Percentiles rank a stretch among this genome's conserved stretches.
phyloP scores from a whole-genome alignment of 2,797 vertebrate genomes.

The Uromys caudimaculatus region DNA sequence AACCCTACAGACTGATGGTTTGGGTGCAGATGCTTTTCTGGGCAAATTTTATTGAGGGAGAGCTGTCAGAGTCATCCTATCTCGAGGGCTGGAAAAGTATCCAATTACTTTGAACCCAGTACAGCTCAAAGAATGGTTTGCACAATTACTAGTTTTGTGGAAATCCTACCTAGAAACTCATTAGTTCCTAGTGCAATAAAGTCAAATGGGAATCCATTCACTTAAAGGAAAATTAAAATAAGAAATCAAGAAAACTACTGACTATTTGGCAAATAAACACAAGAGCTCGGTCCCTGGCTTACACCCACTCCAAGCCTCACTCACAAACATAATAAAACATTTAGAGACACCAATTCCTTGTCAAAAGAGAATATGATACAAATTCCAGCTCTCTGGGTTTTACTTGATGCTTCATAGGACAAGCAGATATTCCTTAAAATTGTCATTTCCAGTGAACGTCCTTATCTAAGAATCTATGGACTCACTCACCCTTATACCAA shows the following conservation, averaged over 20 bases:
- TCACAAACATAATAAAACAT: constrained; percentile 51
- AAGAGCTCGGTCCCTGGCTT: constrained; percentile 53
- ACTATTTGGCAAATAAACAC: constrained; percentile 60
- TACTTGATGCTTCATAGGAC: neutral
- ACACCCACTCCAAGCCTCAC: neutral
- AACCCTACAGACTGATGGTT: neutral
- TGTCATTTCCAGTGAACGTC: neutral
- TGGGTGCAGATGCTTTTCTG: neutral
- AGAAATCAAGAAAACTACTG: constrained; percentile 76
- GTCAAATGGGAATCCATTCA: constrained; percentile 58
- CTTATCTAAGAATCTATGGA: neutral
- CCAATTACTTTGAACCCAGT: constrained; percentile 70
- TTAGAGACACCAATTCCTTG: constrained; percentile 13
- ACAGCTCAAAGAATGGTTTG: constrained; percentile 64
- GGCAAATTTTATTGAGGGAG: constrained; percentile 55
- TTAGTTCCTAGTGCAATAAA: constrained; percentile 67
- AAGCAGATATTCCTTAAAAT: neutral
- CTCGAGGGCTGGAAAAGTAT: constrained; percentile 35
- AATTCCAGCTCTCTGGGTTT: neutral
- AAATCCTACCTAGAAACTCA: constrained; percentile 69
- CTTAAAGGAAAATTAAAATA: constrained; percentile 78
- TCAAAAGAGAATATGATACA: constrained; percentile 38
- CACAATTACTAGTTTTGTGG: constrained; percentile 36
- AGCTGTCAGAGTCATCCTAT: constrained; percentile 50
- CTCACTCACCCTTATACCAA: neutral